Percentiles rank a stretch among this genome's conserved stretches.
Conservation (phyloP, 2,113 vertebrate genomes). For the Gasterosteus nipponicus region DNA sequence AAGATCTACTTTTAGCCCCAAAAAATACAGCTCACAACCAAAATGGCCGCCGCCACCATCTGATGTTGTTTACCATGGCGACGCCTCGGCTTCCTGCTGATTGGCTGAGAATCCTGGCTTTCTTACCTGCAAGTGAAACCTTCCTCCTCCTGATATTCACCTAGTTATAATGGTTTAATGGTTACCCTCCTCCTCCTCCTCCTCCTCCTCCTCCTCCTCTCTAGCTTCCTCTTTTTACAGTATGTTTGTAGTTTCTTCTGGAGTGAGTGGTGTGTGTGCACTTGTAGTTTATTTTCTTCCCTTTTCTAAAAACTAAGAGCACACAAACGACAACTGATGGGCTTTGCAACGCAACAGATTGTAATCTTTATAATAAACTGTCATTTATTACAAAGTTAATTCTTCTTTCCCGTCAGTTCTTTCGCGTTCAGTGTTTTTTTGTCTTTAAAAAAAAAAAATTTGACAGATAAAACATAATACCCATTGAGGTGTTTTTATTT, state of each 20-base stretch:
- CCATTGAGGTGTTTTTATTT: no score
- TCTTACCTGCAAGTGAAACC: constrained; percentile 43
- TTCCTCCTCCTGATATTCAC: constrained; percentile 41
- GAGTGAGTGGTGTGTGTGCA: constrained; percentile 70
- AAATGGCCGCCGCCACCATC: constrained; percentile 6
- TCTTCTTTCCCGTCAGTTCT: neutral
- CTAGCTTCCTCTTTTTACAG: constrained; percentile 71
- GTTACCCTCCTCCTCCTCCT: constrained; percentile 3
- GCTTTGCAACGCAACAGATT: constrained; percentile 71
- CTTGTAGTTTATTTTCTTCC: constrained; percentile 66
- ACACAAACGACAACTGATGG: constrained; percentile 64
- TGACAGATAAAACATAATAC: no score
- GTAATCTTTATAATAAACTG: constrained; percentile 79
- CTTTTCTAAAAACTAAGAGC: constrained; percentile 63
- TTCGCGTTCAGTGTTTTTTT: constrained; percentile 1
- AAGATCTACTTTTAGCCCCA: no score
- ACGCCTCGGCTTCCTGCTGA: constrained; percentile 39
- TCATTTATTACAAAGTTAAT: constrained; percentile 69
- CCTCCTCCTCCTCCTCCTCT: constrained; percentile 21
- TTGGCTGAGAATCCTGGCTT: constrained; percentile 56
- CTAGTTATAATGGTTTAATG: constrained; percentile 44
- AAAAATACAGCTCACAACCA: constrained; percentile 4
- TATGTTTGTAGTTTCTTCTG: constrained; percentile 72
- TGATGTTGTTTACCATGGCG: constrained; percentile 11
- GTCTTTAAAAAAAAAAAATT: no score